These are phyloP conservation scores for Stenodema calcarata DNA, from an alignment of 2,888 invertebrate species.

Conservation along the genomic window DNA sequence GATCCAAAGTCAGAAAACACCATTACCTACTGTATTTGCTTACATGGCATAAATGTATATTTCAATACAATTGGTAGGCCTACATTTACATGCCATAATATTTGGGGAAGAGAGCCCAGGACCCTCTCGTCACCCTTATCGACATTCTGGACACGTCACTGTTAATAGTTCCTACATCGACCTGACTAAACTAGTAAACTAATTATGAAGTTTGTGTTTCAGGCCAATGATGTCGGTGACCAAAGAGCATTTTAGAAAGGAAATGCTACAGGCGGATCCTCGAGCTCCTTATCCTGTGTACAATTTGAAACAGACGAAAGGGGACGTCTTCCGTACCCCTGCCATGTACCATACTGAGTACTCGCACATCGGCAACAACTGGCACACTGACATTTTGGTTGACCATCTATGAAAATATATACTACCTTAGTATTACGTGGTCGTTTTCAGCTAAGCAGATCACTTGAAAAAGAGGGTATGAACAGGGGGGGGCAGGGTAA, in stretches of 20 bases:
- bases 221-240: conserved; percentile 11
- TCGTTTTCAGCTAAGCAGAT: too few relatives aligned
- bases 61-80: too few relatives aligned
- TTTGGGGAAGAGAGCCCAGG: too few relatives aligned
- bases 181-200: background rate
- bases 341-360: conserved; percentile 55
- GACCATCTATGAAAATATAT: background rate
- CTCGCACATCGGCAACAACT: conserved; percentile 51
- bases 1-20: too few relatives aligned
- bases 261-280: background rate
- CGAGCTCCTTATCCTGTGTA: background rate
- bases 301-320: conserved; percentile 40
- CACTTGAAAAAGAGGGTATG: too few relatives aligned
- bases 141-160: too few relatives aligned
- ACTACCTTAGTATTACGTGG: background rate
- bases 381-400: conserved; percentile 48
- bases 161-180: too few relatives aligned
- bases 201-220: background rate
- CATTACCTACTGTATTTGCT: too few relatives aligned
- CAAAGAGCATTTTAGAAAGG: background rate
- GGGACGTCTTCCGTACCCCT: conserved; percentile 51
- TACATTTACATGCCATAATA: too few relatives aligned
- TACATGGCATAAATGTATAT: too few relatives aligned
- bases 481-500: too few relatives aligned
- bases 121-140: too few relatives aligned